A percentile compares a stretch with the other conserved stretches of the same genome.
Evolutionary conservation across 2,797 vertebrate species (phyloP).

Genomic region (Merluccius polli): DNA sequence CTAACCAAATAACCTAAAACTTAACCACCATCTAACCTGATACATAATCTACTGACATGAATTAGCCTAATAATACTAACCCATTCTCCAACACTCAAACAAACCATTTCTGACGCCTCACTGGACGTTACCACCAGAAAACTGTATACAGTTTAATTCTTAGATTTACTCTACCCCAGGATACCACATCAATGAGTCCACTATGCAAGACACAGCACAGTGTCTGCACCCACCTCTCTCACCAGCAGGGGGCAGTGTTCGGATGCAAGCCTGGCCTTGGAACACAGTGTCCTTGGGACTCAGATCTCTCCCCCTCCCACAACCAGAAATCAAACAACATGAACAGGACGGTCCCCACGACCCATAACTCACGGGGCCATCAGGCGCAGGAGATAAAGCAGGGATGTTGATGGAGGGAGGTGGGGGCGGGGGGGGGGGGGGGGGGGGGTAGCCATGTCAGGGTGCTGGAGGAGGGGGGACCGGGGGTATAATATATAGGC

Average conservation of each 20-base stretch:
- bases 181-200: no score
- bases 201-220: no score
- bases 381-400: not conserved
- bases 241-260: not conserved
- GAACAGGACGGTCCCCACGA: constrained; percentile 17
- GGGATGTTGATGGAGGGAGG: not conserved
- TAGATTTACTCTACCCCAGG: no score
- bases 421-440: not conserved
- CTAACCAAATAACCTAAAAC: no score
- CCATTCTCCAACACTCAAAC: no score
- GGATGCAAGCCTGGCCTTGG: not conserved
- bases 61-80: no score
- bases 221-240: not conserved
- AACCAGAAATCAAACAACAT: constrained; percentile 24
- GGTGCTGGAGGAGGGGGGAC: not conserved
- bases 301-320: no score
- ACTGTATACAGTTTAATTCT: no score
- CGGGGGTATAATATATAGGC: not conserved
- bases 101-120: no score
- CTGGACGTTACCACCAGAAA: no score
- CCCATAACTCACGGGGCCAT: constrained; percentile 27
- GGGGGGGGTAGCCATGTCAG: not conserved
- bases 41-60: no score
- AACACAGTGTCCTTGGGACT: constrained; percentile 30
- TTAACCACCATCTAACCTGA: no score